Base-by-base conservation (phyloP, 2,113 vertebrate genomes). In the Ranitomeya imitator region DNA sequence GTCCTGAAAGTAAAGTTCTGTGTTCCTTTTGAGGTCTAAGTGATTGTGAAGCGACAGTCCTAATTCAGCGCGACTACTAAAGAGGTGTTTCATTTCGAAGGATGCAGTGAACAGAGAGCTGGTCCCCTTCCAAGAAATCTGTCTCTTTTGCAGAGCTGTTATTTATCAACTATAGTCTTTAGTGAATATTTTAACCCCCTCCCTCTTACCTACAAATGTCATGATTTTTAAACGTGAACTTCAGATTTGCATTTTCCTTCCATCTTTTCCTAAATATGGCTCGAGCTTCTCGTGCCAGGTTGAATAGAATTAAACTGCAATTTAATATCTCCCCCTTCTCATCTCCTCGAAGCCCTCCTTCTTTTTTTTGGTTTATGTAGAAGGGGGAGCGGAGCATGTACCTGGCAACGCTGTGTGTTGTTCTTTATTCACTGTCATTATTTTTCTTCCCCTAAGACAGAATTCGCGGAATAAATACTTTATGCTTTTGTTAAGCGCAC, bases 401-500 rank as follows among this genome's bases (percentile, higher is more conserved):
- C 94, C 92, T 92, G 93, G 85, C 90, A 79, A 37, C 79, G 88
- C 92, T 92, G 88, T 90, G 63, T 90, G 92, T 90, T 87, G 85
- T 88, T 91, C 93, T 90, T 92, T 86, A 89, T 85, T 92, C 91
- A 90, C 92, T 92, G 94, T 92, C 93, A 92, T 90, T 91, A 85
- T 91, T 91, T 92, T 87, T 92, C 85, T 90, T 91, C 92, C 92
- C 85, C 89, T 89, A 89, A 89, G 87, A 88, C 80, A 21, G 80
- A 89, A 89, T 86, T 88, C 84, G 83, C 90, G 91, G 93, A 95
- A 95, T 95, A 95, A 95, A 94, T 93, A 94, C 93, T 94, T 95
- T 93, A 93, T 91, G 95, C 93, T 96, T 95, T 95, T 94, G 94
- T 96, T 95, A 96, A 95, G 94, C 95, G 94, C 95, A 96, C 95